A percentile compares a stretch with the other conserved stretches of the same genome.
Evolutionary conservation across 2,888 invertebrate genomes (phyloP).

Genomic region (Lasioglossum pauxillum): DNA sequence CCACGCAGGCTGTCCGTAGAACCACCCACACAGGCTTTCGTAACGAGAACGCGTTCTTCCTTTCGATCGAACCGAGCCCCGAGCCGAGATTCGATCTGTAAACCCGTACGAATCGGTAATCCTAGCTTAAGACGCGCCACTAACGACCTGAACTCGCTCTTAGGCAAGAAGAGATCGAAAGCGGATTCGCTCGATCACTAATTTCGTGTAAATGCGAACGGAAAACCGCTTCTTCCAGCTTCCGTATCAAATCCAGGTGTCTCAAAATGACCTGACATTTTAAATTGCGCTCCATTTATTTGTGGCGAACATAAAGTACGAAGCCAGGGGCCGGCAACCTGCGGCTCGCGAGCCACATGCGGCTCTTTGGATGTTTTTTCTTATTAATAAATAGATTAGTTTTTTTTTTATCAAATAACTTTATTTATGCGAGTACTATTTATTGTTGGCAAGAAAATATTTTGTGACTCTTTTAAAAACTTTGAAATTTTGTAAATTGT

Average conservation of each 20-base stretch:
- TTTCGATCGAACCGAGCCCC: background rate
- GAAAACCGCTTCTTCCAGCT: background rate
- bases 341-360: too few relatives aligned
- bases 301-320: too few relatives aligned
- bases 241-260: background rate
- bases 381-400: too few relatives aligned
- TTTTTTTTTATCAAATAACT: too few relatives aligned
- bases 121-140: background rate
- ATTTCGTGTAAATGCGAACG: background rate
- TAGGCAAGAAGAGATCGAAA: background rate
- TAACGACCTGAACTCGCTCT: background rate
- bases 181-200: background rate
- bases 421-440: too few relatives aligned
- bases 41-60: constrained; percentile 25
- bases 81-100: background rate
- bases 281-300: too few relatives aligned
- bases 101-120: background rate
- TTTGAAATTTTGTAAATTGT: too few relatives aligned
- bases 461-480: too few relatives aligned
- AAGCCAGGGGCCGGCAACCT: too few relatives aligned
- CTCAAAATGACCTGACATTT: too few relatives aligned
- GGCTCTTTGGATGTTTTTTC: too few relatives aligned
- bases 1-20: background rate
- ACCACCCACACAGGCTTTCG: constrained; percentile 48
- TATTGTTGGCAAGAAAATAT: too few relatives aligned